Conservation (phyloP, 2,888 invertebrate species). For the Eilema griseolum region DNA sequence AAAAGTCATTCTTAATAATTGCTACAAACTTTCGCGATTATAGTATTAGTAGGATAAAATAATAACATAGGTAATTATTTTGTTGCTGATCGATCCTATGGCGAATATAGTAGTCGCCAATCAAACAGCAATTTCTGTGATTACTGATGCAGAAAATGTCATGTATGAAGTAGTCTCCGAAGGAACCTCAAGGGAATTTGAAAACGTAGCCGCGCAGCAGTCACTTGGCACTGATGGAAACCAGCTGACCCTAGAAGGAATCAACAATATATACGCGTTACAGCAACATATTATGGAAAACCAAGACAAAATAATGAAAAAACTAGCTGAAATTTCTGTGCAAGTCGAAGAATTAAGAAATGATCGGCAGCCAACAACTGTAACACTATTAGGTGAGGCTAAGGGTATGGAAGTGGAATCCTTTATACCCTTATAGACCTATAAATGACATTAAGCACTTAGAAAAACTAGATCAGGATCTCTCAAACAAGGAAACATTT, state of each 20-base stretch:
- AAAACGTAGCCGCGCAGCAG: too few species aligned
- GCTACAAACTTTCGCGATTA: too few species aligned
- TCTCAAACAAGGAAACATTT: conserved; percentile 14
- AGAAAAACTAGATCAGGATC: conserved; percentile 16
- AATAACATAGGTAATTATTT: too few species aligned
- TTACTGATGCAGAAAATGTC: conserved; percentile 8
- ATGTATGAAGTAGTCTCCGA: conserved; percentile 9
- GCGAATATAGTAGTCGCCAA: too few species aligned
- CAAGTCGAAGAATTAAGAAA: too few species aligned
- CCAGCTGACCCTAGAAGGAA: too few species aligned
- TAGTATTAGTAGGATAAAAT: too few species aligned
- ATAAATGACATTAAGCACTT: conserved; percentile 17
- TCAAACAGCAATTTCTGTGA: conserved; percentile 5
- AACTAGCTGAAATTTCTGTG: conserved; percentile 11
- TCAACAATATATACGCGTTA: too few species aligned
- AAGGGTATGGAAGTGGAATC: conserved; percentile 15
- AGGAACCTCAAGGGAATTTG: conserved; percentile 5
- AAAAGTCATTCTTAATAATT: too few species aligned
- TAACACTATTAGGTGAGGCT: conserved; percentile 15
- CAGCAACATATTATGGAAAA: conserved; percentile 9
- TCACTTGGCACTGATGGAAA: too few species aligned
- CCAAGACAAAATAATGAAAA: conserved; percentile 9
- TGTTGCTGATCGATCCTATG: too few species aligned
- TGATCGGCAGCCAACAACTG: conserved; percentile 15
- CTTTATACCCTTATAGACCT: conserved; percentile 17